Base-by-base conservation (phyloP, 2,888 invertebrate species). In the Drosophila mettleri region DNA sequence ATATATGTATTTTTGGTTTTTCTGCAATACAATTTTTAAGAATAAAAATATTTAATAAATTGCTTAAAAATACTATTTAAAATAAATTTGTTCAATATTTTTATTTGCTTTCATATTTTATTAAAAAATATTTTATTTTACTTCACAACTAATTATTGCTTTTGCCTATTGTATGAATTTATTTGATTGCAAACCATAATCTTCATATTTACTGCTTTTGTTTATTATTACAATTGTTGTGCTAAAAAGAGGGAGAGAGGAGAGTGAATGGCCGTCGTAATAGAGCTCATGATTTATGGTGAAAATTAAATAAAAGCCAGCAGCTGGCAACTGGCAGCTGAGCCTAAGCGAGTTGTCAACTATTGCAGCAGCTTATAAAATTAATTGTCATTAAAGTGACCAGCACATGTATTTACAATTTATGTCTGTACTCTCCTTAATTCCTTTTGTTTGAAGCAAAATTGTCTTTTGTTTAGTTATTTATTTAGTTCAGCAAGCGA, bases 321-420 rank as follows among this genome's bases (percentile, higher is more conserved):
- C 33, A 49, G n/a, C 18, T 22, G 46, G 31, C 43, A 43, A 22
- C 22, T 9, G 10, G 16, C 24, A 41, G 3, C 31, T 16, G 10
- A n/a, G 27, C 29, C n/a, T 14, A 45, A 65, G 24, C 20, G 24
- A 36, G 51, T 54, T 69, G 54, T 31, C 20, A 41, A 20, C 14
- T 12, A 53, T 41, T 39, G 24, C 31, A 46, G 53, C 18, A 10
- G 43, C 43, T 27, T 27, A 43, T 43, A 10, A 43, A 43, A 43
- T 58, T 58, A 66, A 66, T 66, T 58, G 54, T 43, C 43, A 54
- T 61, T 58, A 41, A 53, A 65, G 24, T 55, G 45, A 53, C 22
- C 39, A 31, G 14, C 9, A 14, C 43, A 45, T 31, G 29, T 52
- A 60, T 48, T 52, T 18, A 22, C 52, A 55, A 66, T 62, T 43